These are phyloP conservation scores for Zingel zingel DNA, from an alignment of 2,113 vertebrate genomes.

Conservation along the genomic window DNA sequence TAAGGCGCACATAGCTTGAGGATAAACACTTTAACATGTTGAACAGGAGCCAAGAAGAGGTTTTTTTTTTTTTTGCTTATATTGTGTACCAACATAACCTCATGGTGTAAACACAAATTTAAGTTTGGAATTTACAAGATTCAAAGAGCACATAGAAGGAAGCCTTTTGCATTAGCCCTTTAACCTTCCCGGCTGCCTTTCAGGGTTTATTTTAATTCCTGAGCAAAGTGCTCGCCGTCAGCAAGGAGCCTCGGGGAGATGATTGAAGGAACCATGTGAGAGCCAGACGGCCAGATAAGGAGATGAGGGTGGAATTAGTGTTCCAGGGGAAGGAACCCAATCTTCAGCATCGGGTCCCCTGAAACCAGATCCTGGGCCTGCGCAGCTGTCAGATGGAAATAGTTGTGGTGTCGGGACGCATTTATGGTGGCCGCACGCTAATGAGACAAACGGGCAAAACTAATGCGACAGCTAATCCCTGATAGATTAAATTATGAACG, in stretches of 20 bases:
- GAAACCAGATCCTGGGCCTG: conserved; percentile 79
- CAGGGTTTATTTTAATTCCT: conserved; percentile 61
- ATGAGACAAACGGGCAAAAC: conserved; percentile 33
- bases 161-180: not conserved
- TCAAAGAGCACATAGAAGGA: not conserved
- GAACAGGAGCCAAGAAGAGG: conserved; percentile 23
- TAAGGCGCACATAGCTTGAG: conserved; percentile 24
- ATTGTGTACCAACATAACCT: not conserved
- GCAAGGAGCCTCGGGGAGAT: conserved; percentile 34
- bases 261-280: conserved; percentile 71
- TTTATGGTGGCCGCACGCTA: conserved; percentile 40
- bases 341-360: conserved; percentile 58
- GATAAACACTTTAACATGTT: conserved; percentile 64
- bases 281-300: conserved; percentile 77
- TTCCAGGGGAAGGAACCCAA: conserved; percentile 84
- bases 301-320: conserved; percentile 76
- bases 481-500: conserved; percentile 3
- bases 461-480: conserved; percentile 36
- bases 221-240: conserved; percentile 38
- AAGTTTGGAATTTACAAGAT: not conserved
- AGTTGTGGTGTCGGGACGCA: conserved; percentile 53
- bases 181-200: not conserved
- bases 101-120: not conserved
- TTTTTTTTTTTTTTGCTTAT: too few species aligned
- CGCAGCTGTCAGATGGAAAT: conserved; percentile 87